Evolutionary conservation across 2,113 vertebrate genomes (phyloP).

Genomic region (Sarotherodon lohbergeri): DNA sequence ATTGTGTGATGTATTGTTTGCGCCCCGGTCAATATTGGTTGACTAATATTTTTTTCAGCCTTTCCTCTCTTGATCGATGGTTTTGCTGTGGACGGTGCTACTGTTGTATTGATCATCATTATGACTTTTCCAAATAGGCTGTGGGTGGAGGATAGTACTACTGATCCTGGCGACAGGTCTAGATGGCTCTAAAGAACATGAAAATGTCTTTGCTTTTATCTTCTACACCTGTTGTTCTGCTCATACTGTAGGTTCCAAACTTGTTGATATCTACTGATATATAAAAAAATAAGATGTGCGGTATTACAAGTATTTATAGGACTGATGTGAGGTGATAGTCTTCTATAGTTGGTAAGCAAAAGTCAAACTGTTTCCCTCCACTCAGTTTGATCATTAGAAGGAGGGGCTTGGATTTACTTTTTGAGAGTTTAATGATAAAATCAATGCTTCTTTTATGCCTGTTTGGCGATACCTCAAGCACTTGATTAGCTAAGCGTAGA

Average conservation of each 20-base stretch:
- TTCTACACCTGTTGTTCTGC: not conserved
- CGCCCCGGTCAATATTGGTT: conserved; percentile 5
- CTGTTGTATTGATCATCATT: conserved; percentile 43
- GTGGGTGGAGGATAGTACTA: conserved; percentile 1
- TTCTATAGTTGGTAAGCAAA: not conserved
- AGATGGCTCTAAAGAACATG: not conserved
- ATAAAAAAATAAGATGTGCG: not conserved
- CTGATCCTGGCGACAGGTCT: not conserved
- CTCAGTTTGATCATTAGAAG: not conserved
- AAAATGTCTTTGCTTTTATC: conserved; percentile 7
- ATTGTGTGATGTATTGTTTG: conserved; percentile 28
- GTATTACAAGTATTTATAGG: not conserved
- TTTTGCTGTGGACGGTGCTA: not conserved
- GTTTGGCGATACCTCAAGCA: not conserved
- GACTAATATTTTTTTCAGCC: not conserved
- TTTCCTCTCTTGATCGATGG: conserved; percentile 45
- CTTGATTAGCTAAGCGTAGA: not conserved
- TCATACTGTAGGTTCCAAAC: not conserved
- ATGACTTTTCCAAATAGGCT: conserved; percentile 34
- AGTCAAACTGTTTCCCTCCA: not conserved
- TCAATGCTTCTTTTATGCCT: not conserved
- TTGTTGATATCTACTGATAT: not conserved
- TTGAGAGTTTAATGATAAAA: not conserved
- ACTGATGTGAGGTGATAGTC: not conserved
- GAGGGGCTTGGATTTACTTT: not conserved